These are phyloP conservation scores for Aspidiotus rigidus DNA, from an alignment of 2,888 invertebrate genomes.

Conservation along the genomic window DNA sequence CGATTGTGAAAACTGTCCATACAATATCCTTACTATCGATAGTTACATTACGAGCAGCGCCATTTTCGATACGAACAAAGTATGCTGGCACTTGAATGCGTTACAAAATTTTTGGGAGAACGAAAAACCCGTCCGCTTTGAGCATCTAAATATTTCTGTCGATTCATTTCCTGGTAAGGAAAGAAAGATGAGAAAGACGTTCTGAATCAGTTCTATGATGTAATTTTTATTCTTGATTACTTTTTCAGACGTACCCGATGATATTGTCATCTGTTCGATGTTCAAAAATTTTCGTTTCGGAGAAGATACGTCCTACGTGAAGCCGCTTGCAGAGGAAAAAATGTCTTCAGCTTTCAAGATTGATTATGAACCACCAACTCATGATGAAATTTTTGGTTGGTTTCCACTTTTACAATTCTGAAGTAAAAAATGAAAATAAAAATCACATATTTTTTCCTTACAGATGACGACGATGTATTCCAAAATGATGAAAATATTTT, in stretches of 20 bases:
- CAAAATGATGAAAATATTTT: neutral
- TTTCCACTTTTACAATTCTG: neutral
- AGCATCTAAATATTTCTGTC: neutral
- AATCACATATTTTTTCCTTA: neutral
- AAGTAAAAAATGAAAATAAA: neutral
- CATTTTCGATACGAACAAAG: conserved; percentile 11
- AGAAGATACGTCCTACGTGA: neutral
- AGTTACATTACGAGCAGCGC: conserved; percentile 13
- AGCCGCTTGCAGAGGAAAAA: conserved; percentile 2
- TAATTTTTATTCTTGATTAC: neutral
- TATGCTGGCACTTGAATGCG: conserved; percentile 9
- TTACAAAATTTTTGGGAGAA: conserved; percentile 11
- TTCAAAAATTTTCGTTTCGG: conserved; percentile 8
- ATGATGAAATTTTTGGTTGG: conserved; percentile 12
- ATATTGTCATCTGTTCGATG: conserved; percentile 7
- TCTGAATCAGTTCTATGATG: neutral
- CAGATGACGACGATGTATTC: neutral
- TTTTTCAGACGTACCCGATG: conserved; percentile 10
- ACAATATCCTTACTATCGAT: conserved; percentile 5
- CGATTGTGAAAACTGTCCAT: neutral
- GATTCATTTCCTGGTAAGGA: neutral
- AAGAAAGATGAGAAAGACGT: neutral
- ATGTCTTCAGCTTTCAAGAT: conserved; percentile 4
- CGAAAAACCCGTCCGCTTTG: neutral
- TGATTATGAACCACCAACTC: neutral